Conservation (phyloP, 2,888 invertebrate species). For the Sarcophaga carnaria region DNA sequence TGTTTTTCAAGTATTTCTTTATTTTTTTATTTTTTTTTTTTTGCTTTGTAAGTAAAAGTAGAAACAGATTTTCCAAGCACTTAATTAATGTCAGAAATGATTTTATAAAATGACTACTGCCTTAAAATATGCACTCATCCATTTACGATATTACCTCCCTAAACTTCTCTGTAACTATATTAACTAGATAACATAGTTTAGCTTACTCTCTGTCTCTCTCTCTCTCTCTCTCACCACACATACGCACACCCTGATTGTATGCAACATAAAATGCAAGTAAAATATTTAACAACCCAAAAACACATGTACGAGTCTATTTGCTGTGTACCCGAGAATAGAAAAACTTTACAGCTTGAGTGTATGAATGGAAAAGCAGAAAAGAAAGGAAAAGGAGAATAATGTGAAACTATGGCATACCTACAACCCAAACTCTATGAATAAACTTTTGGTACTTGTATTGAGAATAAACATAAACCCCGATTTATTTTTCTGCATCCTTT, state of each 20-base stretch:
- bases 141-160: background rate
- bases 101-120: conserved; percentile 39
- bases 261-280: background rate
- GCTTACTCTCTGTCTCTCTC: background rate
- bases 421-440: too few species aligned
- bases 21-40: background rate
- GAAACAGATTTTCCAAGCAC: conserved; percentile 54
- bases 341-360: background rate
- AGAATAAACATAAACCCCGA: conserved; percentile 2
- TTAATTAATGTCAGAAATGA: conserved; percentile 60
- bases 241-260: background rate
- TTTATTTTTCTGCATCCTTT: too few species aligned
- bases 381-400: background rate
- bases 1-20: background rate
- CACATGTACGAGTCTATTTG: background rate
- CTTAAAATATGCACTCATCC: conserved; percentile 17
- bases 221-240: too few species aligned
- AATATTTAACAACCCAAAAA: background rate
- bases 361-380: background rate
- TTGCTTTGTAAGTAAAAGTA: conserved; percentile 5
- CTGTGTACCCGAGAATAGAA: background rate
- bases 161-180: background rate
- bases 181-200: background rate
- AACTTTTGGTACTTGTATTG: background rate
- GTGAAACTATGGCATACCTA: background rate